Percentiles rank a stretch among this genome's conserved stretches.
Conservation (phyloP, 2,888 invertebrate species). For the Terebella lapidaria region DNA sequence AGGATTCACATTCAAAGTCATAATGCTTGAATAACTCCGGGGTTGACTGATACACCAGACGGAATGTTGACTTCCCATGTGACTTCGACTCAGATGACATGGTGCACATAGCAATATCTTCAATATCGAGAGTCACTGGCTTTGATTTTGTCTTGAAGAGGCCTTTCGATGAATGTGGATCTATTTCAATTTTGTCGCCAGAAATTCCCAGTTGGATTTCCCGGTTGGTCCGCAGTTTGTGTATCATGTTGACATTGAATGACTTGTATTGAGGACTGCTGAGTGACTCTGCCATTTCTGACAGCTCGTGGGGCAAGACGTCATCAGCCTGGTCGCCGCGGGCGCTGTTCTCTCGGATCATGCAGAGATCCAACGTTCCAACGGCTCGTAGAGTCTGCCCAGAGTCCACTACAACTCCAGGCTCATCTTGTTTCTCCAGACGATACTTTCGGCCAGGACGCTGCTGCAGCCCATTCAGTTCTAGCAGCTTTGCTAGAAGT, state of each 20-base stretch:
- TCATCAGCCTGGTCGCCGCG: neutral
- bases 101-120: slow-evolving; percentile 79
- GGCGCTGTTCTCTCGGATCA: slow-evolving; percentile 49
- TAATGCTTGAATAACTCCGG: slow-evolving; percentile 71
- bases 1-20: slow-evolving; percentile 76
- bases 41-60: slow-evolving; percentile 62
- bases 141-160: slow-evolving; percentile 59
- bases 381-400: slow-evolving; percentile 43
- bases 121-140: slow-evolving; percentile 79
- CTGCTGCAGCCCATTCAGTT: neutral
- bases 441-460: slow-evolving; percentile 43
- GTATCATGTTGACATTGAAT: slow-evolving; percentile 71
- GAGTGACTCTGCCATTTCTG: slow-evolving; percentile 76
- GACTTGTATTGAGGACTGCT: slow-evolving; percentile 65
- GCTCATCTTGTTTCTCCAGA: slow-evolving; percentile 50
- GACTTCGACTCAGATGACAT: slow-evolving; percentile 61
- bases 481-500: slow-evolving; percentile 41
- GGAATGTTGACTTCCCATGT: slow-evolving; percentile 65
- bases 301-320: neutral
- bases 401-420: slow-evolving; percentile 47
- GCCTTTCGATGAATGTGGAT: slow-evolving; percentile 64
- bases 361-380: slow-evolving; percentile 50
- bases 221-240: slow-evolving; percentile 75
- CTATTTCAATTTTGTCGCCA: slow-evolving; percentile 85
- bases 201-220: slow-evolving; percentile 81